Evolutionary conservation across 2,797 vertebrate genomes (phyloP), one percentile per base, ranked within the genome.

Genomic region (Myotis myotis): DNA sequence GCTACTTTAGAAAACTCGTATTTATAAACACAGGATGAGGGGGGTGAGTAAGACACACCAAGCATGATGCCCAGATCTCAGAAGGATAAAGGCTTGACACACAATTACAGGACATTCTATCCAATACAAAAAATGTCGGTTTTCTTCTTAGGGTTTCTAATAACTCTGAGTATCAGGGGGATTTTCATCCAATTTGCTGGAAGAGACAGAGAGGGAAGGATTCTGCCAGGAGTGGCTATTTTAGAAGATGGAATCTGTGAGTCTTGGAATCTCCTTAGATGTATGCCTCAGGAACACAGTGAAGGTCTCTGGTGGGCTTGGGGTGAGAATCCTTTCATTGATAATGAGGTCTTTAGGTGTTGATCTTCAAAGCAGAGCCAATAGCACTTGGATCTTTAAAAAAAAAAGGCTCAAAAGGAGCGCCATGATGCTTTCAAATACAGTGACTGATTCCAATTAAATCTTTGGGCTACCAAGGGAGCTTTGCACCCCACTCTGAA

Each of bases 381-480:
- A 72, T 82, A 55, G 89, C 51, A 96, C 96, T 98, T 98, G 97
- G 97, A 98, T 98, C 96, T 98, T 97, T 47, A 47, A 44, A 57
- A 30, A n/a, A 94, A 97, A 97, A 96, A 95, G 72, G 78, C 96
- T 98, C 79, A 93, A 96, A 93, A 79, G 87, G 44, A 88, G 28
- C 96, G 92, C 87, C 97, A 96, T 87, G 89, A 89, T 97, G 64
- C 79, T 85, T 96, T 98, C 83, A 97, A 92, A 97, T 93, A 85
- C 38, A 97, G 70, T 94, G 92, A 96, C 95, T 97, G 97, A 98
- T 97, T 95, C 1, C 4, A 97, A 96, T 96, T 96, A 97, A 97
- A 96, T 97, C 82, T 97, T 5, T 7, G 16, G 78, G 74, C 96
- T 97, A 49, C 70, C 19, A 23, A 86, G 87, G 72, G 87, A 91